Evolutionary conservation across 2,888 invertebrate species (phyloP), one percentile per base, ranked within the genome.

Genomic region (Ornithoptera priamus): DNA sequence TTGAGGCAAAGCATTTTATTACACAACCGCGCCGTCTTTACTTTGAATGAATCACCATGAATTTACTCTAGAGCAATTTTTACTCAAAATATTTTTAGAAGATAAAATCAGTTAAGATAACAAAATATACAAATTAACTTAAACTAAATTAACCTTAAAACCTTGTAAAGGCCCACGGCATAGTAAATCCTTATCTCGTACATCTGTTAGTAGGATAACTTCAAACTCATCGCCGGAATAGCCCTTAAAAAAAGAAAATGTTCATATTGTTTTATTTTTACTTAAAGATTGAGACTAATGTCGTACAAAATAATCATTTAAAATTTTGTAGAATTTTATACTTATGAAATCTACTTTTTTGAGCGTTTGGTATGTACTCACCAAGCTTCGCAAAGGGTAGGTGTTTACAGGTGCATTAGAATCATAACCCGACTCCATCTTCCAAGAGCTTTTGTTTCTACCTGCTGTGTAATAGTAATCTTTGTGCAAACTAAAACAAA

Each of bases 161-260:
- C 95, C 95, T 83, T 94, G 94, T 1, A 95, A 94, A 0, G 95
- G 94, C 0, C 95, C 95, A 61, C 93, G 89, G 73, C 95, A 95
- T 67, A 94, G 80, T 76, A 93, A 93, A 78, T 95, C 95, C 64
- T 94, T 85, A 77, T 95, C 94, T 22, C 91, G 81, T 22, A 84
- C 80, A 68, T 86, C 89, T 1, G 92, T 88, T 67, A 86, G 80
- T 70, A 94, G 75, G 6, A 93, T 81, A 17, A 94, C 81, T 70
- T 87, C 87, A 39, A 94, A 84, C 24, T 93, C 93, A 15, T 83
- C 82, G 50, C 82, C 85, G 4, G 82, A 80, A n/a, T 87, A 87
- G 63, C 86, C 81, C 80, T 85, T 78, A 20, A 68, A 73, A 75
- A 30, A 30, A 73, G 75, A 30, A 30, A 30, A 20, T 58, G 7